Evolutionary conservation across 2,888 invertebrate species (phyloP), one percentile per base, ranked within the genome.

Genomic region (Alsophila aescularia): DNA sequence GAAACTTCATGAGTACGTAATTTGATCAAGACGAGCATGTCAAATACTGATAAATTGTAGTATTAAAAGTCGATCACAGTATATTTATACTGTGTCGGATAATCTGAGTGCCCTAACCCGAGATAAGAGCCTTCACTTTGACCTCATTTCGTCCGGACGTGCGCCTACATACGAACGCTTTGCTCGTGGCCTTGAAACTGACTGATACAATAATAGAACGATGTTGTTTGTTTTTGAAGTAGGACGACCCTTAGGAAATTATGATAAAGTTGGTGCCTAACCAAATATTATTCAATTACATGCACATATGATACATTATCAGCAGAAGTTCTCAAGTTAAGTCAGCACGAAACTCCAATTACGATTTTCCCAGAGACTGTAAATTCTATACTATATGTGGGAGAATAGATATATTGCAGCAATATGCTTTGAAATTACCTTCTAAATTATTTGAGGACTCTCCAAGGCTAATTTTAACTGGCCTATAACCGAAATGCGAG

Each of bases 111-210:
- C 72, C 72, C 72, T 77, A 77, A 50, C 50, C 44, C 44, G 50
- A 77, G 76, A 78, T 75, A 73, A 77, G 81, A 77, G 75, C 79
- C 79, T 79, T 75, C 72, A 73, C 73, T 77, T 73, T 81, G 85
- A 85, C 86, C 86, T 86, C 85, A 75, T 81, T 80, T 79, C 78
- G 86, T 81, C 85, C 85, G 81, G 80, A 79, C 84, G 79, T 75
- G 73, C 78, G 57, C 57, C 52, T 58, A 55, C 56, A 60, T 54
- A 55, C 53, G 51, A 60, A 58, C 65, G 58, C 58, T 60, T 52
- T 58, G 77, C 73, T 73, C 65, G 73, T 80, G 81, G 76, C 88
- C 89, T 88, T 88, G 87, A 81, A 78, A 78, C 69, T 70, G 75
- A 78, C 69, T 70, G 75, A 66, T 72, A 77, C 77, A 75, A 74